Base-by-base conservation (phyloP, 2,888 invertebrate species). In the Conchocele bisecta region DNA sequence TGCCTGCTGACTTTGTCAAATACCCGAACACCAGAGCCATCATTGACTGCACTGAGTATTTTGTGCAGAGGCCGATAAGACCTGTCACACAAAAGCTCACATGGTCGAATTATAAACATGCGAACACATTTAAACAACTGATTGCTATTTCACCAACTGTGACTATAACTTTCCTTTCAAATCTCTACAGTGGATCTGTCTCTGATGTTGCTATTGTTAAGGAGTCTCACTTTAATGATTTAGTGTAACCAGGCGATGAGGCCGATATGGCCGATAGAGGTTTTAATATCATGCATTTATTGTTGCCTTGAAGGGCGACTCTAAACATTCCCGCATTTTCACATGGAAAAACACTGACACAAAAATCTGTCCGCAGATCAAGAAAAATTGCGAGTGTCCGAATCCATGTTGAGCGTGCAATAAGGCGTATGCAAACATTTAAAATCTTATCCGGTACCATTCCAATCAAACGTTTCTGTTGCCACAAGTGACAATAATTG, bases 241-340 rank as follows among this genome's bases (percentile, higher is more conserved):
- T 57, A 4, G 4, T 50, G 15, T 50, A 65, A 46, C 33, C 39
- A 28, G 42, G 41, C 2, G 57, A 65, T 39, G 65, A 65, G n/a
- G n/a, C n/a, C 29, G 42, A 57, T 7, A 65, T 65, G 65, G 65
- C 50, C 0, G 65, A 57, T 31, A 57, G 57, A 20, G 57, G 57
- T 13, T 65, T 57, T 15, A 63, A 63, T 26, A 44, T 44, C 11
- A 44, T 13, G 17, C 44, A 44, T 20, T 20, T 44, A 17, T 44
- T 44, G 17, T 17, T 44, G 20, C 44, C 44, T 20, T n/a, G 51
- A 60, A 39, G 20, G 28, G 61, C 51, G 6, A 61, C 61, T 24
- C 41, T 61, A 20, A 61, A 61, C 37, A 61, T 51, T 11, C 61
- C 51, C 15, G 51, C 41, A 3, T 61, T 61, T 51, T 29, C 41